These are phyloP conservation scores for Doris montereyensis DNA, from an alignment of 2,888 invertebrate species.

Conservation along the genomic window DNA sequence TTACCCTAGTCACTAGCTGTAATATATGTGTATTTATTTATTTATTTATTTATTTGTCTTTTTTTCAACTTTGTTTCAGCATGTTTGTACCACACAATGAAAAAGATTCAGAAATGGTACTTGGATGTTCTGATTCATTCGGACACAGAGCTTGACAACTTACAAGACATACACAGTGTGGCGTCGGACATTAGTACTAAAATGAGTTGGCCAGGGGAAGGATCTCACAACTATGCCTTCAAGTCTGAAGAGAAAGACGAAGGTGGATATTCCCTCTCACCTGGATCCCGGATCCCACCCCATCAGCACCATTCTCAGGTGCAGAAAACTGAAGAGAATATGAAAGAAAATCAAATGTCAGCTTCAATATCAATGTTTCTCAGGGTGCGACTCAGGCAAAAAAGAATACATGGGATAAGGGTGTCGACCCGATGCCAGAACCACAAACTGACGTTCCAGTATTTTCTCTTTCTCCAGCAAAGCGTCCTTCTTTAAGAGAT, in stretches of 20 bases:
- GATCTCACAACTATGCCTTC: not conserved
- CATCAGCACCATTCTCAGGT: constrained; percentile 42
- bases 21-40: no score
- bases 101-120: not conserved
- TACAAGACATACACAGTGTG: not conserved
- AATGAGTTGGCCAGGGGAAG: not conserved
- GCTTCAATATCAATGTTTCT: constrained; percentile 27
- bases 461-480: constrained; percentile 23
- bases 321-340: not conserved
- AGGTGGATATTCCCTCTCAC: not conserved
- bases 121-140: not conserved
- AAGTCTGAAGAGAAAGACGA: no score
- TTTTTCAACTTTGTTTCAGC: no score
- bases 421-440: not conserved
- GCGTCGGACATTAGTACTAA: not conserved
- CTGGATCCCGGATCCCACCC: constrained; percentile 49
- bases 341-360: not conserved
- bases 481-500: constrained; percentile 51
- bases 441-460: constrained; percentile 16
- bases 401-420: not conserved
- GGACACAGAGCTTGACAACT: not conserved
- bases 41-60: no score
- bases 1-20: no score
- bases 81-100: no score
- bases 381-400: not conserved